Evolutionary conservation across 2,797 vertebrate species (phyloP), one percentile per base, ranked within the genome.

Genomic region (Sebastes minor): DNA sequence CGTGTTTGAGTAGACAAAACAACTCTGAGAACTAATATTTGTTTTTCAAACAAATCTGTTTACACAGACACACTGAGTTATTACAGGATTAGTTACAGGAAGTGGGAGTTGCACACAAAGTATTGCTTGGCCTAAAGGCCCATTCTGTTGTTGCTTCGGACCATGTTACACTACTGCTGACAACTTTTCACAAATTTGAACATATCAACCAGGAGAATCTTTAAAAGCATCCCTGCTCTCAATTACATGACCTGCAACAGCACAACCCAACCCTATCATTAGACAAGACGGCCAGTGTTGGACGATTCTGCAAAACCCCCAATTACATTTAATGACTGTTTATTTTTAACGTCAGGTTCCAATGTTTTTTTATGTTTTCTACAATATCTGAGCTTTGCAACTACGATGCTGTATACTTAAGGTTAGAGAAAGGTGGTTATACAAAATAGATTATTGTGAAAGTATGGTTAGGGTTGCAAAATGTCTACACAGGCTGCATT

Each of bases 1-100:
- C n/a, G n/a, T 33, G 46, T 76, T 60, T 76, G 18, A 49, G 28
- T 62, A 71, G 5, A 75, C 6, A 10, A 30, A 80, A 60, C 3
- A 0, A 60, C 11, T 13, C 20, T 56, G 42, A 5, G 10, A 8
- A 23, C 18, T 55, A 25, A 57, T 11, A 46, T 13, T 22, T 25
- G 10, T 20, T 53, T 30, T 28, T 64, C 3, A 13, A 27, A 57
- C 14, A 75, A 4, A 42, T 8, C 12, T 25, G 22, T 18, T 27
- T 9, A 16, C 1, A 30, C 2, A 55, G 33, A 57, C 8, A 25
- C 46, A 59, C 3, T 2, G 25, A 42, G 28, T 25, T 13, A 52
- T 72, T n/a, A 72, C 14, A 56, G 8, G 30, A 28, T 16, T 23
- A 25, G 33, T n/a, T 23, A 49, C n/a, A 62, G 3, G 2, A 35